Conservation (phyloP, 2,888 invertebrate genomes). For the Andricus quercusramuli region DNA sequence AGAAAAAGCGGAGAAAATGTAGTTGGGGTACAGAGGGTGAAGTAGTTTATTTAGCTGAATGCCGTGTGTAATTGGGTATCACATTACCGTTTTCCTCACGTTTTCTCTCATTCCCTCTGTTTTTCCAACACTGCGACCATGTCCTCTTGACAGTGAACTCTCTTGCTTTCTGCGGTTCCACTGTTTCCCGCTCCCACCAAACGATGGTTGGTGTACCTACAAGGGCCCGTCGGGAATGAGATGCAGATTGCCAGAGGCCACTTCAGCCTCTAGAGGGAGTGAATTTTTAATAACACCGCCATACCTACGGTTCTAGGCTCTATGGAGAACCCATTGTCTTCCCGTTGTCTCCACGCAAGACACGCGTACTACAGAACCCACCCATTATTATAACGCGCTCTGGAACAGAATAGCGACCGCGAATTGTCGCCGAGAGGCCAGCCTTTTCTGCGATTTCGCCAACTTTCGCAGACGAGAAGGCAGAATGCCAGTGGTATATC, state of each 20-base stretch:
- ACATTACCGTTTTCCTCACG: slow-evolving; percentile 56
- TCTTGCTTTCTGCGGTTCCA: slow-evolving; percentile 32
- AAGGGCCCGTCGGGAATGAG: slow-evolving; percentile 74
- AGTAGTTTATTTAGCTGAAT: slow-evolving; percentile 67
- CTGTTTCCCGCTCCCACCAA: slow-evolving; percentile 18
- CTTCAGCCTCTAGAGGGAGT: slow-evolving; percentile 74
- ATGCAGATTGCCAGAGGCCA: slow-evolving; percentile 78
- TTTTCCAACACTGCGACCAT: slow-evolving; percentile 5
- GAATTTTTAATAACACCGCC: slow-evolving; percentile 78
- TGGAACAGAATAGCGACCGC: slow-evolving; percentile 49
- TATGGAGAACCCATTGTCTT: slow-evolving; percentile 70
- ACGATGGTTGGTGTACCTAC: slow-evolving; percentile 38
- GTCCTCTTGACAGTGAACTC: slow-evolving; percentile 42
- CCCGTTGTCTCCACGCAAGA: slow-evolving; percentile 65
- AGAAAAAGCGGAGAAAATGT: slow-evolving; percentile 14
- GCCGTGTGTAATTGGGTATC: slow-evolving; percentile 68
- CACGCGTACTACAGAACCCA: slow-evolving; percentile 51
- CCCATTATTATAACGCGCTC: slow-evolving; percentile 66
- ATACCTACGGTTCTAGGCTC: slow-evolving; percentile 64
- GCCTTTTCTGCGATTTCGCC: slow-evolving; percentile 12
- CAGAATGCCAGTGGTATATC: background rate
- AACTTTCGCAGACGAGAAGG: background rate
- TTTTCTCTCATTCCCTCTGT: background rate
- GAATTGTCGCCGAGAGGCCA: slow-evolving; percentile 52
- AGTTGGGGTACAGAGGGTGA: slow-evolving; percentile 42